These are phyloP conservation scores for Melieria picta DNA, from an alignment of 2,888 invertebrate species.

Conservation along the genomic window DNA sequence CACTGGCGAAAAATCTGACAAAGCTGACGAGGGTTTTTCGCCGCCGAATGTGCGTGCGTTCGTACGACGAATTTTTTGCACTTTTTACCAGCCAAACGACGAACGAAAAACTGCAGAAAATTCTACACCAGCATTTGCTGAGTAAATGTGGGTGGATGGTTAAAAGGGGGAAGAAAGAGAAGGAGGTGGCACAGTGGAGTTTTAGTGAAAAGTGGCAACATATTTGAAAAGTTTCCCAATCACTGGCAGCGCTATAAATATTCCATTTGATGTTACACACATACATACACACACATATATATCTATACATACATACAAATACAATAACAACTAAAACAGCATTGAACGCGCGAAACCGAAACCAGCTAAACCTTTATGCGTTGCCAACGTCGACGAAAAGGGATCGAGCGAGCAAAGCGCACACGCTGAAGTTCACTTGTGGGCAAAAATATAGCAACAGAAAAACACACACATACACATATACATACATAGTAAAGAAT, in stretches of 20 bases:
- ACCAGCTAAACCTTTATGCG: not conserved
- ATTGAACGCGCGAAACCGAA: too few species aligned
- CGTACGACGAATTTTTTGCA: constrained; percentile 4
- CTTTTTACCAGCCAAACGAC: not conserved
- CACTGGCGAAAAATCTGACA: constrained; percentile 44
- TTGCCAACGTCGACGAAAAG: not conserved
- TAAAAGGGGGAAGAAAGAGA: not conserved
- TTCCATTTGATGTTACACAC: constrained; percentile 49
- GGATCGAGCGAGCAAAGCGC: not conserved
- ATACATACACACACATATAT: not conserved
- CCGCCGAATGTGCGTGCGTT: constrained; percentile 21
- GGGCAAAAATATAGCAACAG: too few species aligned
- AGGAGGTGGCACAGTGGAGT: not conserved
- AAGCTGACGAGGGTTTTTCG: constrained; percentile 37
- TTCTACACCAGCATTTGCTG: not conserved
- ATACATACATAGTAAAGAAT: too few species aligned
- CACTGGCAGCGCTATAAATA: constrained; percentile 58
- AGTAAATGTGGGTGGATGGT: not conserved
- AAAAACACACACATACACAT: too few species aligned
- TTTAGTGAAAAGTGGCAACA: constrained; percentile 47
- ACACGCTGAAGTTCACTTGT: too few species aligned
- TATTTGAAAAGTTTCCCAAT: constrained; percentile 60
- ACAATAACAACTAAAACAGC: not conserved
- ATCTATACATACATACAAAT: not conserved
- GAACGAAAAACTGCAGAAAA: too few species aligned